Evolutionary conservation across 1,140 invertebrate species (phyloP), one percentile per base, ranked within the genome.

Genomic region (Panonychus citri): DNA sequence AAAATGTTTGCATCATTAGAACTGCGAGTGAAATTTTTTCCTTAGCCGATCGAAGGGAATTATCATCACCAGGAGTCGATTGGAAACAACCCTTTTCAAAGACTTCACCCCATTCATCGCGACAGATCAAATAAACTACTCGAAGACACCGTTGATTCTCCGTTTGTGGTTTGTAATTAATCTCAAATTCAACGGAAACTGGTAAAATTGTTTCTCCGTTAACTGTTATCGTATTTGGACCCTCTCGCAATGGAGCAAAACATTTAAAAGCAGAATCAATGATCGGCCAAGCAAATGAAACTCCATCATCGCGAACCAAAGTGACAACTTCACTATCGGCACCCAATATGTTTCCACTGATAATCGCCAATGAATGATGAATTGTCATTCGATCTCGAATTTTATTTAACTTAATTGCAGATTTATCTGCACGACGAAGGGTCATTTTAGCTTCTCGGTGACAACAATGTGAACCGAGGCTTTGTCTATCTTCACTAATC

Each of bases 1-100:
- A 82, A 59, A 91, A 72, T 57, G 79, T 79, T 70, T 95, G 89
- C 49, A 93, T 75, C 28, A 93, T 69, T 63, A 81, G 77, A 15
- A 81, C 76, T 34, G 81, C 83, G 21, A 89, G 67, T 54, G 76
- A 75, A 63, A 93, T 86, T 62, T 82, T 75, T 7, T 76, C 72
- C 59, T 78, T 79, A 7, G 84, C 85, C 67, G 77, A 79, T 64
- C 81, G 75, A n/a, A 78, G 71, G 4, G 78, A 78, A 64, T 78
- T 51, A 10, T 26, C 24, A 59, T 79, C 71, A 12, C 73, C 71
- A n/a, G 69, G 64, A 3, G 82, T 81, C 55, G 80, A 79, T 73
- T 85, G 49, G 24, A 51, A 51, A 3, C 49, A 3, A 3, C 49
- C 49, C 24, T 27, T 28, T 12, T 51, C 49, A 17, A 51, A 51